Conservation (phyloP, 2,888 invertebrate genomes). For the Apamea crenata region DNA sequence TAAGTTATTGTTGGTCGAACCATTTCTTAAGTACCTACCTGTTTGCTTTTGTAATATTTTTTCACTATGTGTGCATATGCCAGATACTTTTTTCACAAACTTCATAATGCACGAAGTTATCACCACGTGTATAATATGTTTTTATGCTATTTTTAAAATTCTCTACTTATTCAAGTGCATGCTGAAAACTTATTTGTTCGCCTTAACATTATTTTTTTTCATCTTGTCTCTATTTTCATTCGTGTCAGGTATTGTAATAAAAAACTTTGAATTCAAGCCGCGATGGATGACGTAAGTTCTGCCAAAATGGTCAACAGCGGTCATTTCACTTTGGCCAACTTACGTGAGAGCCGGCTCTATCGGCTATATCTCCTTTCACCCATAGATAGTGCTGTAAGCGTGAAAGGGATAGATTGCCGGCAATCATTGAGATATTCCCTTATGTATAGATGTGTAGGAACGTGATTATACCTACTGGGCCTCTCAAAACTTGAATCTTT, state of each 20-base stretch:
- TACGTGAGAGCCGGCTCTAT: constrained; percentile 80
- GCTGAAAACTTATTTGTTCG: not conserved
- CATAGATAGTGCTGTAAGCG: constrained; percentile 59
- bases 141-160: not conserved
- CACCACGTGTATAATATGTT: not conserved
- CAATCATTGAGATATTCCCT: constrained; percentile 70
- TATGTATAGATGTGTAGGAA: constrained; percentile 67
- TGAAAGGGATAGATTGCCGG: constrained; percentile 71
- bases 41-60: not conserved
- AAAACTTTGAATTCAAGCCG: constrained; percentile 81
- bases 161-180: not conserved
- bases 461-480: constrained; percentile 73
- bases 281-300: constrained; percentile 87
- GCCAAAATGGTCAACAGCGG: constrained; percentile 88
- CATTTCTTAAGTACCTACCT: not conserved
- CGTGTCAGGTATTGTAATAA: constrained; percentile 72
- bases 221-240: constrained; percentile 68
- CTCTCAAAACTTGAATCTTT: constrained; percentile 76
- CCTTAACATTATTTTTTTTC: constrained; percentile 36
- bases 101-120: not conserved
- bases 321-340: constrained; percentile 90
- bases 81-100: not conserved
- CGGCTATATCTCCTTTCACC: constrained; percentile 76
- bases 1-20: not conserved
- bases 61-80: not conserved